Base-by-base conservation (phyloP, 2,797 vertebrate genomes). In the Kryptolebias ocellatus region DNA sequence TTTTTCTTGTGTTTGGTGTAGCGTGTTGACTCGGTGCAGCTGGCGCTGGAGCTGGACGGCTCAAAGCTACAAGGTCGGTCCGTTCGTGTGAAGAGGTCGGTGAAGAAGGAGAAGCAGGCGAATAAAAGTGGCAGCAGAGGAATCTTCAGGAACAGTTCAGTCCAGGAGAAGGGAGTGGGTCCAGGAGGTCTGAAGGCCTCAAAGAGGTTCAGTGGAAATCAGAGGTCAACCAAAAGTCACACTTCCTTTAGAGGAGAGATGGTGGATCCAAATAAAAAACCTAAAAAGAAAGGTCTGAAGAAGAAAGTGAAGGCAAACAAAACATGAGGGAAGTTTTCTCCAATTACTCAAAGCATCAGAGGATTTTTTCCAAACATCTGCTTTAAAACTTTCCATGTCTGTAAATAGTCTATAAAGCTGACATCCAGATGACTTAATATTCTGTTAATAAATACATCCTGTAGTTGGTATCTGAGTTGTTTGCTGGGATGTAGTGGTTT, bases 81-180 rank as follows among this genome's bases (percentile, higher is more conserved):
- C 8, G 49, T 95, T 53, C 70, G 94, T 4, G 92, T 95, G 28
- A 92, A 90, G 63, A 89, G 94, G 31, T 95, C 93, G 0, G 61
- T 92, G 63, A 92, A 90, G 76, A 92, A 92, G 60, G 88, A 92
- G 47, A 93, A 90, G 51, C 60, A 65, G 31, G 86, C 85, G 63
- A 83, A 53, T 0, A 58, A 65, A 16, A 2, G 1, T 0, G 69
- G 24, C 4, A 3, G 53, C 27, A 68, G 27, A 49, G 76, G 59
- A 14, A 0, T 51, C 4, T 53, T 51, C 0, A 0, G 0, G 9
- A 72, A n/a, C 28, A 53, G 65, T 2, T 1, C 62, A 0, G 60
- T 28, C 3, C 46, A 0, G 10, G 54, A 27, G 10, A 58, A 27
- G 5, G 57, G 27, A 2, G 47, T 54, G 1, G 5, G 46, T 0